These are phyloP conservation scores for Mactromeris polynyma DNA, from an alignment of 2,888 invertebrate genomes.

Conservation along the genomic window DNA sequence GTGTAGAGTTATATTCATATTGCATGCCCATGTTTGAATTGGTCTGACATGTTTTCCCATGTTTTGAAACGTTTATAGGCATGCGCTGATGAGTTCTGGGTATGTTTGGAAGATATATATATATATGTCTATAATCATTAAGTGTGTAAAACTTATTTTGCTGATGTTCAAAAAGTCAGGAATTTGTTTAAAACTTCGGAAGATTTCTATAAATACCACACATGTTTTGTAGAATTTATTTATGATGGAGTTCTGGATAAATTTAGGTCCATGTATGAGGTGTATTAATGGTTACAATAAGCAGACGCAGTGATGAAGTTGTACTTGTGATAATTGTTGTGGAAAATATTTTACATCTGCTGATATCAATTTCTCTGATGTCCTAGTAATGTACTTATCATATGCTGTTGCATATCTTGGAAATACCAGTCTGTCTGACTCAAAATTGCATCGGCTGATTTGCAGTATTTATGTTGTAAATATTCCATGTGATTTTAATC, in stretches of 20 bases:
- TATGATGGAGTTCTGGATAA: neutral
- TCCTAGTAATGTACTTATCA: conserved; percentile 1
- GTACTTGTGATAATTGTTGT: neutral
- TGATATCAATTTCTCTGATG: neutral
- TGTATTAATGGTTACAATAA: neutral
- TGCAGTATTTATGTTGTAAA: neutral
- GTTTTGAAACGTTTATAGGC: neutral
- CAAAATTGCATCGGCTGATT: neutral
- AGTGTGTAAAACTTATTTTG: neutral
- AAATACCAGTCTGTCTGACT: neutral
- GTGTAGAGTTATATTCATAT: neutral
- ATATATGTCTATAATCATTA: neutral
- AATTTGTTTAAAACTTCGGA: neutral
- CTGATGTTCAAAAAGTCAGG: neutral
- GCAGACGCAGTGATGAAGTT: neutral
- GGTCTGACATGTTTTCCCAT: conserved; percentile 9
- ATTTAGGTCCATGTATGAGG: neutral
- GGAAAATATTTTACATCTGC: neutral
- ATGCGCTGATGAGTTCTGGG: neutral
- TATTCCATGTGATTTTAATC: neutral
- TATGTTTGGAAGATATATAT: neutral
- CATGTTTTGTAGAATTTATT: conserved; percentile 15
- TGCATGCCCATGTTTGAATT: conserved; percentile 11
- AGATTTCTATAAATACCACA: conserved; percentile 18
- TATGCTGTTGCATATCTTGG: neutral